These are phyloP conservation scores for Drosophila merina DNA, from an alignment of 2,888 invertebrate genomes.

Conservation along the genomic window DNA sequence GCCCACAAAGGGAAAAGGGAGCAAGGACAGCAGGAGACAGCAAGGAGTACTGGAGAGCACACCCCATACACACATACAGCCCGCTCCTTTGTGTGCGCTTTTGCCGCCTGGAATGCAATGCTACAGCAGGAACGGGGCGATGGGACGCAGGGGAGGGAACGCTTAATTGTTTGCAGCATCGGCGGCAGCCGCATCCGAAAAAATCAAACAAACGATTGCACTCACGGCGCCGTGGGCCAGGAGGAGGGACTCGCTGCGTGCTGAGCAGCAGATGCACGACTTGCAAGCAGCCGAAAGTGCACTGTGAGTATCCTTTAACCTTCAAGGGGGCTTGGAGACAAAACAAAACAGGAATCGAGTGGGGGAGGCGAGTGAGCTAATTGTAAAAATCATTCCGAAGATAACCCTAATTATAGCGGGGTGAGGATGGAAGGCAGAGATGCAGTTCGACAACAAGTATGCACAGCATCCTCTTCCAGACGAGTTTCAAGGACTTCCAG, in stretches of 20 bases:
- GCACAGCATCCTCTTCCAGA: constrained; percentile 25
- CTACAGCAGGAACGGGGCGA: constrained; percentile 46
- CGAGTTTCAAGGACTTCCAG: constrained; percentile 67
- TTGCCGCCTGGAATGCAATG: constrained; percentile 77
- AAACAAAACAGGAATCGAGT: constrained; percentile 24
- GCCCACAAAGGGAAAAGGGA: constrained; percentile 11
- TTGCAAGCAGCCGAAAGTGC: constrained; percentile 59
- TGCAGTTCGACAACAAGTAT: constrained; percentile 44
- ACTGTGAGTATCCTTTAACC: constrained; percentile 80
- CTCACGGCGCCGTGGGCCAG: constrained; percentile 22
- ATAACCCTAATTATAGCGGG: constrained; percentile 42
- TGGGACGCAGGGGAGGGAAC: constrained; percentile 68
- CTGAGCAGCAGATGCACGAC: constrained; percentile 52
- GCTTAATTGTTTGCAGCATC: constrained; percentile 66
- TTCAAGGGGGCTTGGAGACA: constrained; percentile 52
- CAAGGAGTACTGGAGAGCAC: constrained; percentile 29
- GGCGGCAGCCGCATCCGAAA: constrained; percentile 37
- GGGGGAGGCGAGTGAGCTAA: constrained; percentile 63
- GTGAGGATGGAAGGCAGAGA: constrained; percentile 18
- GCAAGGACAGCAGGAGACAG: constrained; percentile 1
- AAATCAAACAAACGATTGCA: constrained; percentile 56
- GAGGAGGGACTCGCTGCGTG: constrained; percentile 27
- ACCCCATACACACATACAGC: constrained; percentile 20
- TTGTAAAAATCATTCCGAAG: constrained; percentile 47
- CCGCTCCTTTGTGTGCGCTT: constrained; percentile 71